A percentile compares a stretch with the other conserved stretches of the same genome.
phyloP scores from a whole-genome alignment of 2,797 vertebrate species.

The Phylloscopus collybita region DNA sequence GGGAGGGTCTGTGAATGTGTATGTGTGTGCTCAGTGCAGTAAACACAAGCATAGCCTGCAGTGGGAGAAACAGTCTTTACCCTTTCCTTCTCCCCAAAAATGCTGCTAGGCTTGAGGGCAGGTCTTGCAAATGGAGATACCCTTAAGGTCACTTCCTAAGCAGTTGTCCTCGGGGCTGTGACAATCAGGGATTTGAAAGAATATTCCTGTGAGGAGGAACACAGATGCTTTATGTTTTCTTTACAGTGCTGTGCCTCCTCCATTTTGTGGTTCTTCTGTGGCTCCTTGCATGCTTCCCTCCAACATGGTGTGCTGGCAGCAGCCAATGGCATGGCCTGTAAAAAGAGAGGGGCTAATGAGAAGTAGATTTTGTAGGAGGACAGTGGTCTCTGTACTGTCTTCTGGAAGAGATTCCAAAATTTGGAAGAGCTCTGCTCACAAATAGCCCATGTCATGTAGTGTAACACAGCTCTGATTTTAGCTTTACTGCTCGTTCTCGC shows the following conservation, averaged over 20 bases:
- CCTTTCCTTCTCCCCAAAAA: neutral
- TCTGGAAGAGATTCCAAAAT: neutral
- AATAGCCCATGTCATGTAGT: rapidly evolving
- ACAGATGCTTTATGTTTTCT: neutral
- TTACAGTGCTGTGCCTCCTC: neutral
- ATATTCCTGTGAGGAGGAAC: neutral
- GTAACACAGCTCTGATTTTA: neutral
- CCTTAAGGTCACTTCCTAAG: neutral
- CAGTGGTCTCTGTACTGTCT: neutral
- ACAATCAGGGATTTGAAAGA: neutral
- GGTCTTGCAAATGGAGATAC: neutral
- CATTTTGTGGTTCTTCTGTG: neutral
- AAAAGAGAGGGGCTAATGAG: neutral
- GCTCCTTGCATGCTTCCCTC: neutral
- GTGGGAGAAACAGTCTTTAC: neutral
- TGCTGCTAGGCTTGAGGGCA: neutral
- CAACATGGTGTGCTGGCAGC: neutral
- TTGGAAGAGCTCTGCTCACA: neutral
- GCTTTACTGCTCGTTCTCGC: rapidly evolving
- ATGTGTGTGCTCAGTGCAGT: neutral
- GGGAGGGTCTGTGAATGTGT: neutral
- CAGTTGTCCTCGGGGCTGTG: neutral
- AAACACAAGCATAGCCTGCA: neutral
- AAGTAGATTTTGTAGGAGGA: neutral
- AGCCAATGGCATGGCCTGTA: neutral